phyloP scores from a whole-genome alignment of 92 coral and sea anemone genomes.

The Virgularia gustaviana region DNA sequence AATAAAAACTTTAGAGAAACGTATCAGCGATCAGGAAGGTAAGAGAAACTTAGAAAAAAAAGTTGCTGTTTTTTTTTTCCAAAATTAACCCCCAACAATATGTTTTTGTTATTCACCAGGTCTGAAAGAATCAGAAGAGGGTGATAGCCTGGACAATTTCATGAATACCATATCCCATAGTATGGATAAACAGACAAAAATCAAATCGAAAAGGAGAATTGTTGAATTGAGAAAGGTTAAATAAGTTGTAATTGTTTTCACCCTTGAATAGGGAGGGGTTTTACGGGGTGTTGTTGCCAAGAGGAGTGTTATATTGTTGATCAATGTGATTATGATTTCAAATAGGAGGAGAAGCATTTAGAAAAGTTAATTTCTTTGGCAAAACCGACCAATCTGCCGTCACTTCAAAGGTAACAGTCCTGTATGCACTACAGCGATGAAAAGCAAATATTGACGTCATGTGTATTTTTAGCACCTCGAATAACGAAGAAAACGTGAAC shows the following conservation, averaged over 20 bases:
- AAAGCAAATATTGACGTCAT: not conserved
- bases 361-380: conserved; percentile 69
- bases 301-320: not conserved
- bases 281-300: not conserved
- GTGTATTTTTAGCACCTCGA: too few species aligned
- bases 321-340: not conserved
- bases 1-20: conserved; percentile 30
- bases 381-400: conserved; percentile 67
- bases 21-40: conserved; percentile 48
- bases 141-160: conserved; percentile 74
- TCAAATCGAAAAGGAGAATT: conserved; percentile 70
- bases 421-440: not conserved
- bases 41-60: too few species aligned
- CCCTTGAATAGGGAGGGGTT: not conserved
- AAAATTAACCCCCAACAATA: not conserved
- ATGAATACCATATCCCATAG: conserved; percentile 73
- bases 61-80: not conserved
- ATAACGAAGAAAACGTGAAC: too few species aligned
- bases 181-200: conserved; percentile 75
- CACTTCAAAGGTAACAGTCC: conserved; percentile 57
- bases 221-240: conserved; percentile 83
- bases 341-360: conserved; percentile 72
- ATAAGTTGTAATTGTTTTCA: not conserved
- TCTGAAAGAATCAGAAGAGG: conserved; percentile 39
- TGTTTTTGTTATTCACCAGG: conserved; percentile 10